A percentile compares a stretch with the other conserved stretches of the same genome.
Evolutionary conservation across 2,113 vertebrate genomes (phyloP).

Genomic region (Cryptomyrus ogoouensis): DNA sequence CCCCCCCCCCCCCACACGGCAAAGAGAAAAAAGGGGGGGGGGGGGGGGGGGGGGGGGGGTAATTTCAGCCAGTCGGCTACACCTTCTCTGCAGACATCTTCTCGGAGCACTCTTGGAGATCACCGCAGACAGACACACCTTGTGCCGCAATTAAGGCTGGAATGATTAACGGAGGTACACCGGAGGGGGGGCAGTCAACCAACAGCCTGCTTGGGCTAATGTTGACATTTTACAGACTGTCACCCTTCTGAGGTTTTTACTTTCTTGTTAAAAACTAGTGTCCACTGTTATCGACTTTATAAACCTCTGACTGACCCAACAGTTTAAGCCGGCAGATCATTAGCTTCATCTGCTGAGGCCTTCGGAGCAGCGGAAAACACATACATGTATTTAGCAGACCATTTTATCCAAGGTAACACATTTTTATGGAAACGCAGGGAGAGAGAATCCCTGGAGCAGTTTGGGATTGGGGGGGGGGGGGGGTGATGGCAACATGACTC

Average conservation of each 20-base stretch:
- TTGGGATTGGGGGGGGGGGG: not conserved
- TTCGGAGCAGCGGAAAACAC: not conserved
- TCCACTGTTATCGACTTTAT: not conserved
- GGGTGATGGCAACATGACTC: not conserved
- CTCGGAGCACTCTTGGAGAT: not conserved
- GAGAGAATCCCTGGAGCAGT: not conserved
- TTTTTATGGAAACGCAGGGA: not conserved
- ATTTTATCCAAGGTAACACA: not conserved
- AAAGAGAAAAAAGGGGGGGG: no score
- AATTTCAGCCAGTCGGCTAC: conserved; percentile 2
- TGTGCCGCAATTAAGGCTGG: not conserved
- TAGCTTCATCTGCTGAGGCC: not conserved
- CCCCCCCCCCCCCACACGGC: no score
- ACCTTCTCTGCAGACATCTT: not conserved
- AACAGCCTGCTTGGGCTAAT: no score
- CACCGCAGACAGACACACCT: not conserved
- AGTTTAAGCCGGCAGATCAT: conserved; percentile 6
- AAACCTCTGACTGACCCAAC: not conserved
- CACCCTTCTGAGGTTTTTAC: not conserved
- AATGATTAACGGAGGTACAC: not conserved
- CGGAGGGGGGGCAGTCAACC: no score
- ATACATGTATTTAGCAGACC: not conserved
- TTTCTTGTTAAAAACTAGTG: not conserved
- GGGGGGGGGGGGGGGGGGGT: not conserved
- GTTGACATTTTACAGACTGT: not conserved